Evolutionary conservation across 2,888 invertebrate species (phyloP).

Genomic region (Platerodrilus igneus): DNA sequence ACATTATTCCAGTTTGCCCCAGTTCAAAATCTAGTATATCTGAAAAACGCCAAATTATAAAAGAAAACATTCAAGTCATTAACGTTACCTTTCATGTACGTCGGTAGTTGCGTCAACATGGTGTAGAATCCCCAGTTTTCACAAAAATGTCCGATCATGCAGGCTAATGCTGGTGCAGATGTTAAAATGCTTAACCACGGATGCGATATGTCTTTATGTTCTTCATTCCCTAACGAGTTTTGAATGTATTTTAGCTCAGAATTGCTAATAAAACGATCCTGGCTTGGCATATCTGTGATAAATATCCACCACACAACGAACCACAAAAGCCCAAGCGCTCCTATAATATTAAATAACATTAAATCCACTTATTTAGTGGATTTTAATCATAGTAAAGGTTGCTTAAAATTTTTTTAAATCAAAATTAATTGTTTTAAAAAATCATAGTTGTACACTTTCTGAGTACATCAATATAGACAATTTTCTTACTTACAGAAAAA

Average conservation of each 20-base stretch:
- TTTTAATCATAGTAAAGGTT: not conserved
- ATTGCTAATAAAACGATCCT: slow-evolving; percentile 67
- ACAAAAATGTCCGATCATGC: slow-evolving; percentile 76
- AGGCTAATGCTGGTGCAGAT: slow-evolving; percentile 78
- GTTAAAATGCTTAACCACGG: slow-evolving; percentile 75
- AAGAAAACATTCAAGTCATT: not conserved
- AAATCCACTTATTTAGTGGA: not conserved
- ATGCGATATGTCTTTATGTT: slow-evolving; percentile 54
- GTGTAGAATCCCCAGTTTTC: too few relatives aligned
- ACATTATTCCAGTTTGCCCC: slow-evolving; percentile 74
- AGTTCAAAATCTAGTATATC: slow-evolving; percentile 70
- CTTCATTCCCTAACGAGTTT: slow-evolving; percentile 53
- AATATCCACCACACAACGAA: slow-evolving; percentile 65
- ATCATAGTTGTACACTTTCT: too few relatives aligned
- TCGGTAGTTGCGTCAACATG: slow-evolving; percentile 78
- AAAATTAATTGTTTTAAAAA: too few relatives aligned
- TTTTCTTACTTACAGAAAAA: too few relatives aligned
- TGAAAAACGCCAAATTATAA: slow-evolving; percentile 41
- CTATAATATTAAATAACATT: too few relatives aligned
- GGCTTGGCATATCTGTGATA: slow-evolving; percentile 69
- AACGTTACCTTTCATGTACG: slow-evolving; percentile 69
- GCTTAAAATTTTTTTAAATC: not conserved
- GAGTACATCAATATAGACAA: too few relatives aligned
- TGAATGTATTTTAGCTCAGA: slow-evolving; percentile 71
- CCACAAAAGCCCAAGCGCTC: slow-evolving; percentile 67